Base-by-base conservation (phyloP, 2,888 invertebrate genomes). In the Cryptophagus acutangulus region DNA sequence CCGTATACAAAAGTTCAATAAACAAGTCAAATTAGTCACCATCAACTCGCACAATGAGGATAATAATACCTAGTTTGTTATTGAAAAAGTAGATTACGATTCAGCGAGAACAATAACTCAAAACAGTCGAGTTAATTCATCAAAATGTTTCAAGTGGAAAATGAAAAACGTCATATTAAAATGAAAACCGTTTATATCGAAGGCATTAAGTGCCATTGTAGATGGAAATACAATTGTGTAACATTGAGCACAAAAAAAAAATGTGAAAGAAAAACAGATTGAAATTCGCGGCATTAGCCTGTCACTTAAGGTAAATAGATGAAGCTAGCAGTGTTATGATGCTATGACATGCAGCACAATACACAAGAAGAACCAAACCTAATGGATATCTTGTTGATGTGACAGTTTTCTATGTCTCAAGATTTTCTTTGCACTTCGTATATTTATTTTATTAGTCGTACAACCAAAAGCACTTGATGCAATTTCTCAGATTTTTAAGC, bases 261-360 rank as follows among this genome's bases (percentile, higher is more conserved):
- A n/a, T 43, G 37, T 46, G 46, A 46, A 47, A 49, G 48, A 57
- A 52, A 54, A 57, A 51, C 51, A 50, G 53, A 61, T 61, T 61
- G 61, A 59, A 58, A 61, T 58, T 59, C 55, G 49, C 54, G 54
- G 53, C 53, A 58, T 59, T 60, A 58, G 54, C 52, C 58, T 59
- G 61, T 59, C 61, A 59, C 58, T 59, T 58, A 58, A 57, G 55
- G 58, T 59, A 59, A n/a, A 61, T 57, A 61, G 57, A 59, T 58
- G 59, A 54, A 50, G 52, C 45, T 46, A 42, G n/a, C 46, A 36
- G 41, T 43, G 55, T 54, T 54, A 54, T 54, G 51, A 54, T 48
- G 49, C 49, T 49, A 53, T 48, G 51, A 46, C 46, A 41, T 37
- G 39, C 28, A 36, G 36, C 28, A 50, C 48, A 50, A 52, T 50